These are phyloP conservation scores for Desoria tigrina DNA, from an alignment of 2,888 invertebrate genomes.

Conservation along the genomic window DNA sequence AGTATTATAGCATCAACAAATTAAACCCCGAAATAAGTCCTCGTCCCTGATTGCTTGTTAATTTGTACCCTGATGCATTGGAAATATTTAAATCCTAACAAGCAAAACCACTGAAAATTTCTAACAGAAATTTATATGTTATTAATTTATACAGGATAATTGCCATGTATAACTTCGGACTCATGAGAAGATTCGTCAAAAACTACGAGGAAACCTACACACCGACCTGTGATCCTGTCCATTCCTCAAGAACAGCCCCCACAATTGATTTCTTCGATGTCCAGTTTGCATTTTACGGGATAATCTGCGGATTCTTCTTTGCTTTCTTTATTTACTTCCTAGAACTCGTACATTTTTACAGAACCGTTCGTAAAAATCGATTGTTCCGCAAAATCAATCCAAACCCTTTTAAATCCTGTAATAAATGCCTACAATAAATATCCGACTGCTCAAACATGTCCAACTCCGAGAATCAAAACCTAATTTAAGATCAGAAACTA, in stretches of 20 bases:
- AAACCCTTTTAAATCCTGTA: too few species aligned
- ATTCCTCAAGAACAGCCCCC: background rate
- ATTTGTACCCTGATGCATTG: too few species aligned
- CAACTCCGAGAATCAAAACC: too few species aligned
- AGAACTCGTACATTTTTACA: background rate
- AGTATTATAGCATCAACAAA: background rate
- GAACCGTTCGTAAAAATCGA: too few species aligned
- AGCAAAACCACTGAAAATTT: background rate
- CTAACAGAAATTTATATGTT: constrained; percentile 5
- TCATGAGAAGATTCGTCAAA: constrained; percentile 24
- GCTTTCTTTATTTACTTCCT: background rate
- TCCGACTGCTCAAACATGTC: too few species aligned
- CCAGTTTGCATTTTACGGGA: background rate
- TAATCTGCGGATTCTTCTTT: background rate
- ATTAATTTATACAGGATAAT: constrained; percentile 17
- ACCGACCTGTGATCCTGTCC: constrained; percentile 20
- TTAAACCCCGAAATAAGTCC: too few species aligned
- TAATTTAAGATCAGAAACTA: too few species aligned
- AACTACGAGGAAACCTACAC: constrained; percentile 27
- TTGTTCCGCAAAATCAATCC: too few species aligned
- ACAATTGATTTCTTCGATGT: background rate
- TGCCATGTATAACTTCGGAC: constrained; percentile 22
- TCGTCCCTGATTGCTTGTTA: background rate
- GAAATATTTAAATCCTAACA: too few species aligned
- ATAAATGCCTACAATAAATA: too few species aligned